A percentile compares a stretch with the other conserved stretches of the same genome.
Conservation (phyloP, 2,797 vertebrate species). For the Rhinatrema bivittatum region DNA sequence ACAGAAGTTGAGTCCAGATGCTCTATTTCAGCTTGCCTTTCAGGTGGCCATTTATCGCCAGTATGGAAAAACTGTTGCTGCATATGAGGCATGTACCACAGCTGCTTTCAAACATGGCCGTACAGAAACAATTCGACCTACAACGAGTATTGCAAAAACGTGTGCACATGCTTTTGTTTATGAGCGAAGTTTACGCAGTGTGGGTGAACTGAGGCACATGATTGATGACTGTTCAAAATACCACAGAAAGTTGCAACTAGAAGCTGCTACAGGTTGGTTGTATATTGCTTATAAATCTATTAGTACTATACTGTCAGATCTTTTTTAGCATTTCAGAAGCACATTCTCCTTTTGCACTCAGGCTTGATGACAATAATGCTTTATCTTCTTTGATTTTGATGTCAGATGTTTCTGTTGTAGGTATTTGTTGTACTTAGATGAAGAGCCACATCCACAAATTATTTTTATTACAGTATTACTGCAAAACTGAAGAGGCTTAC, state of each 20-base stretch:
- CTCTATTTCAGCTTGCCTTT: conserved; percentile 20
- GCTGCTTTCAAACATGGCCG: conserved; percentile 25
- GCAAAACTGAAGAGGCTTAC: no score
- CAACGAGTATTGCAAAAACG: conserved; percentile 3
- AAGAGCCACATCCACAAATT: no score
- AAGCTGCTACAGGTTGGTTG: conserved; percentile 12
- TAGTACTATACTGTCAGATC: no score
- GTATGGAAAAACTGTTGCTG: conserved; percentile 11
- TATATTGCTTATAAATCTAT: not conserved
- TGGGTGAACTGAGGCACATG: conserved; percentile 10
- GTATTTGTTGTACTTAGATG: no score
- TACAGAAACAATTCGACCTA: conserved; percentile 20
- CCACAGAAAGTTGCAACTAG: conserved; percentile 8
- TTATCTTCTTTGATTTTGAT: no score
- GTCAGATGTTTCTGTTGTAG: no score
- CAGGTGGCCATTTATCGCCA: conserved; percentile 14
- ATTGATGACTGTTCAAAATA: conserved; percentile 12
- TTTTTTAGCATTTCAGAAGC: no score
- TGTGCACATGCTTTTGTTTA: conserved; percentile 12
- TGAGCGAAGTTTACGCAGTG: not conserved
- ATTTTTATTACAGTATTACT: no score
- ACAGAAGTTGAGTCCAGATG: conserved; percentile 22
- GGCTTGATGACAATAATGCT: no score
- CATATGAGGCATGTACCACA: conserved; percentile 25
- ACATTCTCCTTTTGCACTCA: no score